phyloP scores from a whole-genome alignment of 2,113 vertebrate genomes.

The Dendrocopos noguchii region DNA sequence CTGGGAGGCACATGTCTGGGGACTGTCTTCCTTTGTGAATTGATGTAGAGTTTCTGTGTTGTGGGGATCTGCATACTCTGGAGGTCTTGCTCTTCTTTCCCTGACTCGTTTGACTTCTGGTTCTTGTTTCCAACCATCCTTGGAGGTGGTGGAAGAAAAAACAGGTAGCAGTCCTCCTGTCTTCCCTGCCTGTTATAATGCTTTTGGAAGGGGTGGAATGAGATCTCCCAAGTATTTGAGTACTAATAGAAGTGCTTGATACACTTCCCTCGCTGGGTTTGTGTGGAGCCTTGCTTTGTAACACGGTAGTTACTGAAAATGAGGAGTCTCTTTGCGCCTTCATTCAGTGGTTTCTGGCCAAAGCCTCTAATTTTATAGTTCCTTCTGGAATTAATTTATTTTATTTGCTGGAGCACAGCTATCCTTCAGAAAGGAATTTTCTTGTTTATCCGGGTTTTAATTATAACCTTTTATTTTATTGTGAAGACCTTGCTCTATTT shows the following conservation, averaged over 20 bases:
- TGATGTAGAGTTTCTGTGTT: accelerated
- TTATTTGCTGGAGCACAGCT: not conserved
- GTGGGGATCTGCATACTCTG: not conserved
- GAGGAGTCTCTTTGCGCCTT: not conserved
- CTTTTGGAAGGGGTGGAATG: not conserved
- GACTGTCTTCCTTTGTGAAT: not conserved
- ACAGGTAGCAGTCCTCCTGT: not conserved
- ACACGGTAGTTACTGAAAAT: accelerated
- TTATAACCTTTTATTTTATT: not conserved
- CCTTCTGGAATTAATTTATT: not conserved
- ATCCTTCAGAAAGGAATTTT: not conserved
- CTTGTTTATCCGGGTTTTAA: not conserved
- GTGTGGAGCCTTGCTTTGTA: not conserved
- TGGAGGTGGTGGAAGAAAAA: not conserved
- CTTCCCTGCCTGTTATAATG: not conserved
- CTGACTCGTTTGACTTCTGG: not conserved
- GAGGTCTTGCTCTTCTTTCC: not conserved
- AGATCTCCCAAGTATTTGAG: not conserved
- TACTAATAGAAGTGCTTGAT: not conserved
- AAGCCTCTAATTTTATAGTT: not conserved
- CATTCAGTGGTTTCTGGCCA: not conserved
- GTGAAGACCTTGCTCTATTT: not conserved
- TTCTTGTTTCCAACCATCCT: not conserved
- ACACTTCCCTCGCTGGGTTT: not conserved
- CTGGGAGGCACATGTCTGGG: not conserved